Evolutionary conservation across 2,113 vertebrate species (phyloP).

Genomic region (Erinaceus europaeus): DNA sequence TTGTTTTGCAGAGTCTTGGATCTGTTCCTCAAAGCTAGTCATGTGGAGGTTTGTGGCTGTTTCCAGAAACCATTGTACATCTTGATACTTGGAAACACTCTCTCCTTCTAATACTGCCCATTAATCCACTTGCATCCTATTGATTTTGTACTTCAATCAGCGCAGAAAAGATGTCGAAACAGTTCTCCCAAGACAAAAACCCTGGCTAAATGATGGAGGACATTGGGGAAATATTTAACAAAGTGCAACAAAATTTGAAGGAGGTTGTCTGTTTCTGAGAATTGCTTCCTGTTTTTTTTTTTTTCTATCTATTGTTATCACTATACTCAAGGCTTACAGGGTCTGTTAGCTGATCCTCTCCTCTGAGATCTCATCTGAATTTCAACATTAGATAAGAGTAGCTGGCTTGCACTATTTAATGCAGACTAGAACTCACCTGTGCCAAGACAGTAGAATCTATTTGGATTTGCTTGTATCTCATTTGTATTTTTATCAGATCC

Average conservation of each 20-base stretch:
- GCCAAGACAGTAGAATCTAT: not conserved
- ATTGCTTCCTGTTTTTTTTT: not conserved
- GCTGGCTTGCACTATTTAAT: not conserved
- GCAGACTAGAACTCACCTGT: fast-evolving
- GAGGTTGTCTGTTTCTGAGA: not conserved
- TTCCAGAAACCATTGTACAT: not conserved
- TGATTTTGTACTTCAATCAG: not conserved
- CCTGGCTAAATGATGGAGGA: not conserved
- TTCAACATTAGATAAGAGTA: not conserved
- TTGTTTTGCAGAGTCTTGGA: not conserved
- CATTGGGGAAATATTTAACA: not conserved
- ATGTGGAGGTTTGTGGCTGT: not conserved
- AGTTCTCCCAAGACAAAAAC: not conserved
- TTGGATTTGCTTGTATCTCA: not conserved
- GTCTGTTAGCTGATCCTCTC: not conserved
- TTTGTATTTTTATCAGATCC: not conserved
- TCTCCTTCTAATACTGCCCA: not conserved
- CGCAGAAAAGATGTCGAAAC: not conserved
- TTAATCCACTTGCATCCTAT: not conserved
- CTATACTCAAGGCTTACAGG: not conserved
- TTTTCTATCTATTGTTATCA: too few species aligned
- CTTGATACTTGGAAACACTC: not conserved
- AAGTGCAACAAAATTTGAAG: not conserved
- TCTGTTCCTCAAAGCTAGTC: not conserved
- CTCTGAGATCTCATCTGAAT: not conserved